phyloP scores from a whole-genome alignment of 2,888 invertebrate genomes.

The Drosophila limbata region DNA sequence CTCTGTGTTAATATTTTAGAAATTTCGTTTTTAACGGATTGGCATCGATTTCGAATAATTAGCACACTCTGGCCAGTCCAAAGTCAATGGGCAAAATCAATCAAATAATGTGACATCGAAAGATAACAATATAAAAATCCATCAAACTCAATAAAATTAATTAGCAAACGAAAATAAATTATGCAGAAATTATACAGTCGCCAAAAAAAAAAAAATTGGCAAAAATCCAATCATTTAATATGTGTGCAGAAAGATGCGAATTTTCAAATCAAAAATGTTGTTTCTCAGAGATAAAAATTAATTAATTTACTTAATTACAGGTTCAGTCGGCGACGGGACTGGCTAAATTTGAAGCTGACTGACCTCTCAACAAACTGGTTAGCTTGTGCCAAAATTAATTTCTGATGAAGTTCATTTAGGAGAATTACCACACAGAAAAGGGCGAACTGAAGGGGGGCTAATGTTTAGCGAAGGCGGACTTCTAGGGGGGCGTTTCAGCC shows the following conservation, averaged over 20 bases:
- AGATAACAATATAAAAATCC: conserved; percentile 57
- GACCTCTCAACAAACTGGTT: conserved; percentile 61
- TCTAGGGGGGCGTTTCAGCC: neutral
- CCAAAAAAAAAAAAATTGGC: conserved; percentile 41
- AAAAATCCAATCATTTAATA: conserved; percentile 36
- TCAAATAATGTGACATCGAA: conserved; percentile 54
- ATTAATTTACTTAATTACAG: conserved; percentile 76
- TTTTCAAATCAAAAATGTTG: conserved; percentile 28
- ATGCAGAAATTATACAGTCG: conserved; percentile 70
- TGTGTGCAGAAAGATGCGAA: conserved; percentile 37
- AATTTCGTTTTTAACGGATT: conserved; percentile 29
- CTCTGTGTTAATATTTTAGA: conserved; percentile 1
- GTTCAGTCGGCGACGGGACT: conserved; percentile 13
- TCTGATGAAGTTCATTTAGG: conserved; percentile 29
- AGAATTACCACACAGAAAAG: neutral
- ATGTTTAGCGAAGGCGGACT: neutral
- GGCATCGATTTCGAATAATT: conserved; percentile 28
- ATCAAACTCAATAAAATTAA: conserved; percentile 62
- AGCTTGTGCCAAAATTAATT: conserved; percentile 67
- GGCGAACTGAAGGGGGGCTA: neutral
- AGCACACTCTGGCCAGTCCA: conserved; percentile 18
- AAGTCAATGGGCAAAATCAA: conserved; percentile 50
- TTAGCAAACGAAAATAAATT: conserved; percentile 53
- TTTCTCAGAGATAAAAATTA: conserved; percentile 53
- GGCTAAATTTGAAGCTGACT: conserved; percentile 21